These are phyloP conservation scores for Sitta carolinensis DNA, from an alignment of 2,797 vertebrate genomes.

Conservation along the genomic window DNA sequence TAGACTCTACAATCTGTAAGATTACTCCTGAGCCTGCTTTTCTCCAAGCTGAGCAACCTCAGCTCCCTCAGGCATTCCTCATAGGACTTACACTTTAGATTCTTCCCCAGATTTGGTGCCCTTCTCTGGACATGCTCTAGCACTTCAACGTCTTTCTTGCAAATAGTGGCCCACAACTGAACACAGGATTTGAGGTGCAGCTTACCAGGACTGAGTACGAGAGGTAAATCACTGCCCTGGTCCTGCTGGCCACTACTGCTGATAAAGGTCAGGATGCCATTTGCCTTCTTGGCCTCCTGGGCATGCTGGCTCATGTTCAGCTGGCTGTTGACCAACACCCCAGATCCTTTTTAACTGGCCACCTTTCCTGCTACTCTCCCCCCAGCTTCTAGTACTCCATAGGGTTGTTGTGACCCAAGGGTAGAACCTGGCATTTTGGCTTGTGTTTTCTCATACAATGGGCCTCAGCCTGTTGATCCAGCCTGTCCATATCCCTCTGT, in stretches of 20 bases:
- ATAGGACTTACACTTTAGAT: neutral
- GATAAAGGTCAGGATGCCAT: too few species aligned
- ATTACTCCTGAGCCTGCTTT: neutral
- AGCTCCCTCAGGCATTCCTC: neutral
- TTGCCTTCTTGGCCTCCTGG: neutral
- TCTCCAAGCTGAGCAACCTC: neutral
- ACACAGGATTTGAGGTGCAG: neutral
- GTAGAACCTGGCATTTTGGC: neutral
- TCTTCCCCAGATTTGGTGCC: neutral
- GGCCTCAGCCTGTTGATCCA: neutral
- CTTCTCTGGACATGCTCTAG: neutral
- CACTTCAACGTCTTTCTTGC: neutral
- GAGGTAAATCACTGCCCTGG: fast-evolving
- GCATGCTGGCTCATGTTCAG: neutral
- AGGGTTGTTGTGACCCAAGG: neutral
- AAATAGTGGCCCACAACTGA: too few species aligned
- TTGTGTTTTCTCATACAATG: neutral
- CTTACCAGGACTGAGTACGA: too few species aligned
- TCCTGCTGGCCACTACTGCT: neutral
- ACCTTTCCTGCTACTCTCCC: neutral
- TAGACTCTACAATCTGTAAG: neutral
- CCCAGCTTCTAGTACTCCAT: too few species aligned
- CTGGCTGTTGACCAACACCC: neutral
- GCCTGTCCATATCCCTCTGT: neutral
- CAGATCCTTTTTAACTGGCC: neutral